A percentile compares a stretch with the other conserved stretches of the same genome.
These are phyloP conservation scores for Montipora capitata DNA, from an alignment of 92 coral and sea anemone species.

Conservation along the genomic window DNA sequence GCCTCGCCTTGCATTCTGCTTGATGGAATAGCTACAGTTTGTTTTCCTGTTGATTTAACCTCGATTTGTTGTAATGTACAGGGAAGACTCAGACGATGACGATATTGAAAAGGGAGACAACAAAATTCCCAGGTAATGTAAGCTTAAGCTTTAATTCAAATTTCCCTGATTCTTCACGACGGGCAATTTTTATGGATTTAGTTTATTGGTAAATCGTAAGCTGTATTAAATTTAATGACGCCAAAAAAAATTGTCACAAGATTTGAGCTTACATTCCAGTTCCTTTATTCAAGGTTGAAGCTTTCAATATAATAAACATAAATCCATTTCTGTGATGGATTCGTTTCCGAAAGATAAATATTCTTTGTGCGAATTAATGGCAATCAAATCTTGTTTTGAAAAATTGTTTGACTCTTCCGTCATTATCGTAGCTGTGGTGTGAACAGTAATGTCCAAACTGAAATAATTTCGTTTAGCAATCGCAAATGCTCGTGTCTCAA, in stretches of 20 bases:
- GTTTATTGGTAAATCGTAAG: not conserved
- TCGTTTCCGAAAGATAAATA: not conserved
- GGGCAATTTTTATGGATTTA: not conserved
- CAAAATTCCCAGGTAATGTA: conserved; percentile 87
- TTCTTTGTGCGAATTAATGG: not conserved
- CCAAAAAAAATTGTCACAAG: not conserved
- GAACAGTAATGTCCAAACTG: too few relatives aligned
- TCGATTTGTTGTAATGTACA: conserved; percentile 48
- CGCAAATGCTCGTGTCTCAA: not conserved
- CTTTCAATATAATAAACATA: not conserved
- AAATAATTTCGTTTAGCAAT: too few relatives aligned
- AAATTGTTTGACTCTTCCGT: not conserved
- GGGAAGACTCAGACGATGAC: conserved; percentile 97
- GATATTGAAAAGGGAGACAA: conserved; percentile 82
- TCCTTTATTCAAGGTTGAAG: not conserved
- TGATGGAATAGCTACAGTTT: not conserved
- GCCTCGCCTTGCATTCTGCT: conserved; percentile 7
- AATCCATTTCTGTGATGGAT: conserved; percentile 14
- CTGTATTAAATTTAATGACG: too few relatives aligned
- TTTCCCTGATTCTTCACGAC: conserved; percentile 16
- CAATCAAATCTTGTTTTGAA: too few relatives aligned
- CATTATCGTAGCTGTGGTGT: too few relatives aligned
- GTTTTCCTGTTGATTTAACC: not conserved
- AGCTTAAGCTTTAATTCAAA: not conserved
- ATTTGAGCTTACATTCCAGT: not conserved